Percentiles rank a stretch among this genome's conserved stretches.
Evolutionary conservation across 2,797 vertebrate genomes (phyloP).

Genomic region (Champsocephalus gunnari): DNA sequence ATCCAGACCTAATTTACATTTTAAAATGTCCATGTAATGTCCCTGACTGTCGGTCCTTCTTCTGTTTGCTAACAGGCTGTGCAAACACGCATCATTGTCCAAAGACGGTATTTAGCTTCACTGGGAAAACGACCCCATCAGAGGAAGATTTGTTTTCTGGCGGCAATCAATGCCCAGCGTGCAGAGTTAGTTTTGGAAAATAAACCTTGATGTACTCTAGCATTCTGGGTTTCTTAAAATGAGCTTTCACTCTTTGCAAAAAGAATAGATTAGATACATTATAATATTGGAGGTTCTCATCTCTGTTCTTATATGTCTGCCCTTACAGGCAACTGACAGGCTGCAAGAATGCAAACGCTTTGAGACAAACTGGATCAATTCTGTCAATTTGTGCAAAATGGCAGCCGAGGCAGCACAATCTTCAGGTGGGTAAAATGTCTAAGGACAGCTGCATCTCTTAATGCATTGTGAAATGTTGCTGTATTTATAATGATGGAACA

Average conservation of each 20-base stretch:
- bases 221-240: background rate
- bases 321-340: constrained; percentile 86
- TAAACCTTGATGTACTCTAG: background rate
- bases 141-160: constrained; percentile 92
- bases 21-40: background rate
- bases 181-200: constrained; percentile 84
- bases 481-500: background rate
- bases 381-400: constrained; percentile 90
- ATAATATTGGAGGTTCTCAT: background rate
- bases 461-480: background rate
- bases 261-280: background rate
- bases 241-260: background rate
- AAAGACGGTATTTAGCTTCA: constrained; percentile 89
- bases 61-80: constrained; percentile 85
- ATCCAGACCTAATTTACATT: background rate
- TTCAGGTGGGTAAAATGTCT: constrained; percentile 82
- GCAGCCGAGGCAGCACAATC: constrained; percentile 91
- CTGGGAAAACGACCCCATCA: constrained; percentile 88
- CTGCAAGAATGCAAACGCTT: constrained; percentile 89
- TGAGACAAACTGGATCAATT: constrained; percentile 91
- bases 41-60: constrained; percentile 14
- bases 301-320: constrained; percentile 25
- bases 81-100: constrained; percentile 91
- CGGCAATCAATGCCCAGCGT: constrained; percentile 91
- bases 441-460: background rate